phyloP scores from a whole-genome alignment of 2,797 vertebrate genomes.

The Pangasius larnaudii region DNA sequence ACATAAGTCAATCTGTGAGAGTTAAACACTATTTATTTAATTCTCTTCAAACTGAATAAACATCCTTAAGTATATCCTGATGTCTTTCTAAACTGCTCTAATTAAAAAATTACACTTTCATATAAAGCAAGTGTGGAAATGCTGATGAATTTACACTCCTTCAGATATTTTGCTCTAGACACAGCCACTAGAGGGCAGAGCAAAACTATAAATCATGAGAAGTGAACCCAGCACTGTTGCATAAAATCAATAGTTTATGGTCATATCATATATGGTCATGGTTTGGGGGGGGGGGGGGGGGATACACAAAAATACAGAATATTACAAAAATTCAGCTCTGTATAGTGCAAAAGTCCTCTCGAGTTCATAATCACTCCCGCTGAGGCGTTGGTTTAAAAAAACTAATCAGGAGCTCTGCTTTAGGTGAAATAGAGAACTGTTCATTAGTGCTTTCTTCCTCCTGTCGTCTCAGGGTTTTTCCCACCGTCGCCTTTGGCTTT shows the following conservation, averaged over 20 bases:
- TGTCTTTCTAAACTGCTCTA: not conserved
- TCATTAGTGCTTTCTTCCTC: no score
- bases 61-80: not conserved
- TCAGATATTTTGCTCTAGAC: not conserved
- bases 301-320: not conserved
- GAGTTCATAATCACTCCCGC: not conserved
- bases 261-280: not conserved
- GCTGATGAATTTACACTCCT: not conserved
- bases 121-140: not conserved
- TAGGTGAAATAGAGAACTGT: not conserved
- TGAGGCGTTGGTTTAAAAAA: not conserved
- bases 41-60: not conserved
- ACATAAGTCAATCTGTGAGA: not conserved
- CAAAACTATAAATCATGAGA: not conserved
- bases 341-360: not conserved
- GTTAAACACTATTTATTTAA: not conserved
- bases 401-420: not conserved
- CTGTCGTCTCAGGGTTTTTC: no score
- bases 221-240: not conserved
- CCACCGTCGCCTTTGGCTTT: no score
- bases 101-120: not conserved
- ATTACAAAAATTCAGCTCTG: no score
- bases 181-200: not conserved
- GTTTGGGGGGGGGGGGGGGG: no score
- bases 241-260: not conserved